Conservation (phyloP, 2,888 invertebrate genomes). For the Dynastes grantii region DNA sequence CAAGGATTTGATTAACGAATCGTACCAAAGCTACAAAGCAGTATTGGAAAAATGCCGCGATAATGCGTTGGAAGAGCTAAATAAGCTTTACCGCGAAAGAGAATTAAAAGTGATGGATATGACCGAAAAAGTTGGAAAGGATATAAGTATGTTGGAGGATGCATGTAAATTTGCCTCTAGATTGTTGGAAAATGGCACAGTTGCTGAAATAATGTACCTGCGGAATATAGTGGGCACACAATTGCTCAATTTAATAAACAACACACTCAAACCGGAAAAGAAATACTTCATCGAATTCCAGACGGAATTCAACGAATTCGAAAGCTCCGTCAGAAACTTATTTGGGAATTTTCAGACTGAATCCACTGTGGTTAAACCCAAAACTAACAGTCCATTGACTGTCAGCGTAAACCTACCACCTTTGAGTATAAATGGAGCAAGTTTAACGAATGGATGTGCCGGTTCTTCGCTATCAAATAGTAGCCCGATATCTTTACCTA, state of each 20-base stretch:
- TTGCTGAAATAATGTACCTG: constrained; percentile 87
- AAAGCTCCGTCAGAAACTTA: constrained; percentile 79
- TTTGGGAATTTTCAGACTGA: constrained; percentile 77
- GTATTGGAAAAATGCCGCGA: constrained; percentile 87
- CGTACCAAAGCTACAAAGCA: constrained; percentile 85
- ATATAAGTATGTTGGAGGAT: constrained; percentile 87
- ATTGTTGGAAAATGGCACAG: constrained; percentile 87
- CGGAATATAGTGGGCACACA: constrained; percentile 86
- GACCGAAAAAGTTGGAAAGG: constrained; percentile 83
- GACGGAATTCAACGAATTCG: constrained; percentile 85
- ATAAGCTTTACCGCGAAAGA: constrained; percentile 85
- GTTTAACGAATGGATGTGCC: constrained; percentile 65
- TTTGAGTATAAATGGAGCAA: constrained; percentile 61
- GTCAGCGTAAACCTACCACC: constrained; percentile 67
- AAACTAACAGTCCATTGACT: constrained; percentile 72
- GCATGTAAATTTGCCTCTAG: constrained; percentile 89
- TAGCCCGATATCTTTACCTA: constrained; percentile 79
- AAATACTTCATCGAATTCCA: constrained; percentile 87
- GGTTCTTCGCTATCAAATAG: constrained; percentile 77
- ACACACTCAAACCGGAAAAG: constrained; percentile 86
- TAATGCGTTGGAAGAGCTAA: constrained; percentile 81
- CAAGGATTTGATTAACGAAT: constrained; percentile 85
- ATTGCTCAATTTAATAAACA: constrained; percentile 84
- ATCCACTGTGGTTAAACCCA: constrained; percentile 59
- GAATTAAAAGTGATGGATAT: constrained; percentile 93